phyloP scores from a whole-genome alignment of 2,888 invertebrate species.

The Andrena chrysosceles region DNA sequence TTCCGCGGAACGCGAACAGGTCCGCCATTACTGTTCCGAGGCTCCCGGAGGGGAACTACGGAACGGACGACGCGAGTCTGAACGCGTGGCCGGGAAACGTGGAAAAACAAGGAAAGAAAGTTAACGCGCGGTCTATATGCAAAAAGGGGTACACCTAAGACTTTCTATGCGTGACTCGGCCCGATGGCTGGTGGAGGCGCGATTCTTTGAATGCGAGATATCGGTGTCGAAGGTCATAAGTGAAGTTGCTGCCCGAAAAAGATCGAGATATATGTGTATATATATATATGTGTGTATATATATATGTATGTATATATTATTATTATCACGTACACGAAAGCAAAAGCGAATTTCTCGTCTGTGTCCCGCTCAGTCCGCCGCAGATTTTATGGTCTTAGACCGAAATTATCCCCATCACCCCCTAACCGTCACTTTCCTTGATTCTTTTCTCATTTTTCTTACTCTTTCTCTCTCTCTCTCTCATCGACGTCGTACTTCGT shows the following conservation, averaged over 20 bases:
- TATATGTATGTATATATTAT: conserved; percentile 9
- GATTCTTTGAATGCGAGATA: conserved; percentile 39
- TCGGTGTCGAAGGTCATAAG: conserved; percentile 44
- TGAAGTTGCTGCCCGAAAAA: conserved; percentile 42
- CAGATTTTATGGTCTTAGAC: conserved; percentile 79
- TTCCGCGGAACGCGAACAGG: conserved; percentile 54
- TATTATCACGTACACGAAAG: conserved; percentile 48
- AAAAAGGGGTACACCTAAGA: conserved; percentile 1
- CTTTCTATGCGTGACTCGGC: conserved; percentile 40
- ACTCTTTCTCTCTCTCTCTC: conserved; percentile 36
- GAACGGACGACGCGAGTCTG: background rate
- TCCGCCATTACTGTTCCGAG: conserved; percentile 50
- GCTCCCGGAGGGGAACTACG: conserved; percentile 7
- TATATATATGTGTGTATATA: conserved; percentile 3
- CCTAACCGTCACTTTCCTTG: conserved; percentile 62
- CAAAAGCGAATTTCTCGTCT: conserved; percentile 59
- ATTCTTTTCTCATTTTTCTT: conserved; percentile 58
- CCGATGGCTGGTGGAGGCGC: conserved; percentile 20
- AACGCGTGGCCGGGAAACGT: conserved; percentile 53
- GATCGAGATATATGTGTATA: conserved; percentile 8
- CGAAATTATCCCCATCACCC: conserved; percentile 67
- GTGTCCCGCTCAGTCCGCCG: conserved; percentile 79
- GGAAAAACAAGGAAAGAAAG: background rate
- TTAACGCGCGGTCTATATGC: conserved; percentile 5
- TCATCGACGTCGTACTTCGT: conserved; percentile 52